Conservation (phyloP, 2,888 invertebrate species). For the Allolobophora icterica region DNA sequence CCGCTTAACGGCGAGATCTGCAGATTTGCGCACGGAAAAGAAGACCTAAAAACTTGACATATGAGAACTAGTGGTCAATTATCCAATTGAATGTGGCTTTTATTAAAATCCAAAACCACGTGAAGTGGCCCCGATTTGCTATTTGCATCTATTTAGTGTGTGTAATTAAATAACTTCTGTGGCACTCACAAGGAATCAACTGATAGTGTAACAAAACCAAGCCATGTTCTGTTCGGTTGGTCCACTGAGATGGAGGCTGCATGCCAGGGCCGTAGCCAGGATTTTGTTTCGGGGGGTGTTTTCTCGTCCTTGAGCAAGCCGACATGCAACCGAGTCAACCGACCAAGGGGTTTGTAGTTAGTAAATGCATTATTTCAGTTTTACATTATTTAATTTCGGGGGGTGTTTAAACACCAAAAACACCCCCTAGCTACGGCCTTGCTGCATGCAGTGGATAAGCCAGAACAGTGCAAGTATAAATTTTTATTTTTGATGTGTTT, state of each 20-base stretch:
- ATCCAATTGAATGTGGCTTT: background rate
- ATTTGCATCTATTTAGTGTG: background rate
- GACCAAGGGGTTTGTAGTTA: no score
- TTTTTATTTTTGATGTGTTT: background rate
- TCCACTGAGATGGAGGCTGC: no score
- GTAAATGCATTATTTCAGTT: no score
- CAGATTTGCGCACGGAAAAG: constrained; percentile 74
- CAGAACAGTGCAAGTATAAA: background rate
- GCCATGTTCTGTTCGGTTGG: background rate
- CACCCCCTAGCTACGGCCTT: no score
- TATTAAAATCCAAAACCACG: background rate
- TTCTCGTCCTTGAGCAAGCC: no score
- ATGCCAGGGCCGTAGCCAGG: no score
- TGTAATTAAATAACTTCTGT: background rate
- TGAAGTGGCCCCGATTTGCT: background rate
- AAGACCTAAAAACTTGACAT: constrained; percentile 40
- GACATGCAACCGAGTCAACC: no score
- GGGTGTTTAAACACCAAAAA: no score
- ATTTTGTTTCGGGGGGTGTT: no score
- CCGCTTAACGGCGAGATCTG: constrained; percentile 74
- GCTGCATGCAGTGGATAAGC: background rate
- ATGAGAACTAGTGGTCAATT: background rate
- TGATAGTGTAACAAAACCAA: background rate
- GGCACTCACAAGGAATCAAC: background rate
- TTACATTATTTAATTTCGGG: no score